A percentile compares a stretch with the other conserved stretches of the same genome.
Evolutionary conservation across 1,140 invertebrate genomes (phyloP).

Genomic region (Eciton burchellii): DNA sequence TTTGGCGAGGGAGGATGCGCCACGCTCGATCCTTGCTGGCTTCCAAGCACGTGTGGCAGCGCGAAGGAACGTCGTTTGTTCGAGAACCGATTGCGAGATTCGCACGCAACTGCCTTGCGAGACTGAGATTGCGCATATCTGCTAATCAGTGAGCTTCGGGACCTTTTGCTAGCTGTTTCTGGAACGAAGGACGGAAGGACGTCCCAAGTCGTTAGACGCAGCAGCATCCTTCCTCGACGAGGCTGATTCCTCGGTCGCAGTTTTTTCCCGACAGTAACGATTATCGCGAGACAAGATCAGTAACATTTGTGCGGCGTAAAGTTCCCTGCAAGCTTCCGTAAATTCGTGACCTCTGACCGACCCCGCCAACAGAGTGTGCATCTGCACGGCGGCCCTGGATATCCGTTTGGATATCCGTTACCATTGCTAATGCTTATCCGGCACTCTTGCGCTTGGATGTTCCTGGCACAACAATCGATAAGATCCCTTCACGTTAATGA

Average conservation of each 20-base stretch:
- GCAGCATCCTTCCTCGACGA: too few relatives aligned
- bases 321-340: too few relatives aligned
- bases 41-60: neutral
- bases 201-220: too few relatives aligned
- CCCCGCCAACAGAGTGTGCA: too few relatives aligned
- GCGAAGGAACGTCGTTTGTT: neutral
- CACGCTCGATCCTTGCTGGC: slow-evolving; percentile 19
- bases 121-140: neutral
- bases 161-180: neutral
- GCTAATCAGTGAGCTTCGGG: neutral
- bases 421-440: slow-evolving; percentile 5
- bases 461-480: slow-evolving; percentile 46
- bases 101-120: neutral
- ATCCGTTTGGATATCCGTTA: neutral
- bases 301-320: too few relatives aligned
- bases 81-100: neutral
- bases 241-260: too few relatives aligned
- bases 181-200: too few relatives aligned
- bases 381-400: neutral
- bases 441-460: slow-evolving; percentile 14
- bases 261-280: too few relatives aligned
- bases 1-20: slow-evolving; percentile 1
- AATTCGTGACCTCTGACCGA: too few relatives aligned
- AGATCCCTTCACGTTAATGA: slow-evolving; percentile 50
- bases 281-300: too few relatives aligned